Conservation (phyloP, 2,888 invertebrate genomes). For the Acanthoscelides obtectus region DNA sequence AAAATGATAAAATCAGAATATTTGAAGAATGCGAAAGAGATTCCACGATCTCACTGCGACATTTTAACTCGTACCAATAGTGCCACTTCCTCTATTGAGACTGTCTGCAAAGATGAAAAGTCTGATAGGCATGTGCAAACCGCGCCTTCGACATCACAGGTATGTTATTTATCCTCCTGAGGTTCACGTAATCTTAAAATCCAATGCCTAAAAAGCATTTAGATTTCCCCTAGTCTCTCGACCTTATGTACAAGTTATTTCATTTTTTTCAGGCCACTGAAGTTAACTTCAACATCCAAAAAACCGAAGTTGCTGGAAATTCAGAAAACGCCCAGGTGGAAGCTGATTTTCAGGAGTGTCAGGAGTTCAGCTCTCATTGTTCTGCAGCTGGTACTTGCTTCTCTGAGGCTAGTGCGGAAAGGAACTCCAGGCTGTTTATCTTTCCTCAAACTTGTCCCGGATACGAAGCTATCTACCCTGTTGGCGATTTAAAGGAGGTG, state of each 20-base stretch:
- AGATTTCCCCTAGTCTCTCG: too few relatives aligned
- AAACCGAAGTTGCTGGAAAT: not conserved
- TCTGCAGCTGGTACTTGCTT: slow-evolving; percentile 32
- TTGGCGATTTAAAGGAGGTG: not conserved
- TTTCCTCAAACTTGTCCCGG: slow-evolving; percentile 42
- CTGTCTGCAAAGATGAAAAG: slow-evolving; percentile 7
- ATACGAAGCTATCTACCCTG: slow-evolving; percentile 35
- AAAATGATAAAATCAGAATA: slow-evolving; percentile 37
- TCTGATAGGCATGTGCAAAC: not conserved
- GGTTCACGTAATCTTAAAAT: too few relatives aligned
- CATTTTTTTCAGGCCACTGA: not conserved
- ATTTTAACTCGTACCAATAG: slow-evolving; percentile 6
- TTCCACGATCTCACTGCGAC: slow-evolving; percentile 15
- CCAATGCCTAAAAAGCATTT: too few relatives aligned
- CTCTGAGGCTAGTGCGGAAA: slow-evolving; percentile 22
- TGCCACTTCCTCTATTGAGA: slow-evolving; percentile 14
- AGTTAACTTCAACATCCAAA: not conserved
- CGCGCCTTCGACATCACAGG: not conserved
- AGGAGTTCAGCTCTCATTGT: slow-evolving; percentile 27
- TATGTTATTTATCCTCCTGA: not conserved
- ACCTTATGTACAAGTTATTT: too few relatives aligned
- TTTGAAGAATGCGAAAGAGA: slow-evolving; percentile 31
- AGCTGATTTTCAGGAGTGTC: slow-evolving; percentile 4
- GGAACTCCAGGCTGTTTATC: slow-evolving; percentile 35
- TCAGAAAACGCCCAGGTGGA: not conserved